Evolutionary conservation across 2,113 vertebrate species (phyloP).

Genomic region (Coptodon rendalli): DNA sequence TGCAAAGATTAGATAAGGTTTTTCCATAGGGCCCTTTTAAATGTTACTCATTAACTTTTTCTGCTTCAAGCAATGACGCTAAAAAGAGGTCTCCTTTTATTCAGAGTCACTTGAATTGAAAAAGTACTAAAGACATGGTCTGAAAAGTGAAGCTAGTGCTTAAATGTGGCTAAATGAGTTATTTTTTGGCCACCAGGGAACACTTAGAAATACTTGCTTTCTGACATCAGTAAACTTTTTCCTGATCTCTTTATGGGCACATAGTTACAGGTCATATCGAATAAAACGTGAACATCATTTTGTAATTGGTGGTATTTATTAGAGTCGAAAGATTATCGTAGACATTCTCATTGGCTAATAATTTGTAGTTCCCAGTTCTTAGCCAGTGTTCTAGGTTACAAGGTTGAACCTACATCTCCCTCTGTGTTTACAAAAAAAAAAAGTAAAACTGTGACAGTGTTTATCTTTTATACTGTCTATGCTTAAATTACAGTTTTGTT

Average conservation of each 20-base stretch:
- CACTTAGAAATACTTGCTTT: not conserved
- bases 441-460: not conserved
- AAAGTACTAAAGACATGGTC: not conserved
- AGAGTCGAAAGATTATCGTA: not conserved
- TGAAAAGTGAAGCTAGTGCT: not conserved
- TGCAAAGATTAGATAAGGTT: slow-evolving; percentile 13
- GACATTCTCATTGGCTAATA: not conserved
- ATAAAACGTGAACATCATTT: not conserved
- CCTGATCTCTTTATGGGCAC: not conserved
- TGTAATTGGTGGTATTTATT: not conserved
- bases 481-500: not conserved
- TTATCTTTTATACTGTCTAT: not conserved
- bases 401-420: not conserved
- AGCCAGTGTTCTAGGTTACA: not conserved
- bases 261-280: not conserved
- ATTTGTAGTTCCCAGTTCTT: not conserved
- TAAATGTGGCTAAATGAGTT: not conserved
- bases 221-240: not conserved
- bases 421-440: not conserved
- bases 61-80: not conserved
- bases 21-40: not conserved
- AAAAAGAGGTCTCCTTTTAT: not conserved
- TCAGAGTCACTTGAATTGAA: not conserved
- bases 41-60: slow-evolving; percentile 34
- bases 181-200: not conserved